Evolutionary conservation across 2,113 vertebrate species (phyloP), one percentile per base, ranked within the genome.

Genomic region (Mus pahari): DNA sequence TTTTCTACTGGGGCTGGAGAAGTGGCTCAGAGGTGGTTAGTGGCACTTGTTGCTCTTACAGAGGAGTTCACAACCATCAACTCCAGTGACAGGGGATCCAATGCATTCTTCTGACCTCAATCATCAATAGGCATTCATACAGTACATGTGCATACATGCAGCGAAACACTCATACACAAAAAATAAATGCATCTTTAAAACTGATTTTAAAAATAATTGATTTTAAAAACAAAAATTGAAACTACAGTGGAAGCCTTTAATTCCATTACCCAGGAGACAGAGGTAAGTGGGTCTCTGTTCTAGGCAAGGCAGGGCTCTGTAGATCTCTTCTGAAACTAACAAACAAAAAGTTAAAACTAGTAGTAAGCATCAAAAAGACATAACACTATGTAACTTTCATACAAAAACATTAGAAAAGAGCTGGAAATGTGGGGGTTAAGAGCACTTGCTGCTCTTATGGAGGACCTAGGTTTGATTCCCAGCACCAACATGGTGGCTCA

Each of bases 311-410:
- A 74, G 73, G 22, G 22, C 5, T 74, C 12, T 22, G 24, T 24
- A 42, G n/a, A 73, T 20, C 17, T 12, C 26, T 22, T 74, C n/a
- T 74, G 20, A 74, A 74, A 74, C 19, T 28, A 77, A 77, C 33
- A 45, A 22, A 26, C 55, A 58, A 58, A 58, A 48, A 75, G 77
- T 71, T 55, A 62, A 93, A 48, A 90, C 20, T 64, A 79, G 79
- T 55, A 83, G 60, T 83, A 45, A 90, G 71, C 90, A 75, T n/a
- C 31, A 68, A 87, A 92, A 64, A 87, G 36, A n/a, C 14, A 86
- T 0, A 83, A 39, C 42, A 96, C 19, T 64, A 39, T 58, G 81
- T 62, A 82, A 92, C 31, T 62, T 24, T 53, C 53, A 8, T 91
- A 71, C 36, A n/a, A 39, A 31, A 8, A 94, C 70, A 58, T 36